Evolutionary conservation across 2,797 vertebrate genomes (phyloP), one percentile per base, ranked within the genome.

Genomic region (Tapirus indicus): DNA sequence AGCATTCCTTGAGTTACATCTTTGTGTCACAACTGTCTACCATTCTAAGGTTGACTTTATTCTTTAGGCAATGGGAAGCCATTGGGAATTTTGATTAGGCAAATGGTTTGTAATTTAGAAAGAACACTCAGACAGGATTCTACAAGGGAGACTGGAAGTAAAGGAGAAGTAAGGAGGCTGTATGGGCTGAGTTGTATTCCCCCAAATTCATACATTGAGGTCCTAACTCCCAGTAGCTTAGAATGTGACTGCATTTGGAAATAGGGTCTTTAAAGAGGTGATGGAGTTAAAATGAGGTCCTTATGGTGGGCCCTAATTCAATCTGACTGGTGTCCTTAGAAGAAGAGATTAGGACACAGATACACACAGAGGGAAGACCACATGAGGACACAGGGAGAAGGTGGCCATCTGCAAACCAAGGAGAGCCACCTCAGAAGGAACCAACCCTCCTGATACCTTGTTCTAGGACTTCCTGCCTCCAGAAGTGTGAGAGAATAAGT

Each of bases 361-460:
- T 14, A 20, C 56, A 17, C 0, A 16, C 54, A 62, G 71, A 35
- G n/a, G 49, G 20, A 29, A 10, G 14, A 7, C 1, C 68, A 52
- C 0, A 1, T 32, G 32, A 49, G 49, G 29, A 23, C n/a, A 10
- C 12, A 3, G 8, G 47, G 11, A 66, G 27, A 54, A 35, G 35
- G 14, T 1, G 16, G 18, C 27, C 25, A 1, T 35, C 23, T 66
- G 5, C 1, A 35, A 35, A 35, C 49, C 12, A n/a, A 62, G 29
- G 66, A 32, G 21, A 18, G n/a, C 1, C 10, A 16, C 3, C n/a
- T 82, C 8, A 23, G 21, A 62, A 10, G 6, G 54, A 78, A 21
- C 13, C 62, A 9, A 5, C 1, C 17, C 3, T 7, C 12, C 27
- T 5, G n/a, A 2, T 44, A 23, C 4, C 5, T 62, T 69, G 35